phyloP scores from a whole-genome alignment of 2,888 invertebrate genomes.

The Hesperia comma region DNA sequence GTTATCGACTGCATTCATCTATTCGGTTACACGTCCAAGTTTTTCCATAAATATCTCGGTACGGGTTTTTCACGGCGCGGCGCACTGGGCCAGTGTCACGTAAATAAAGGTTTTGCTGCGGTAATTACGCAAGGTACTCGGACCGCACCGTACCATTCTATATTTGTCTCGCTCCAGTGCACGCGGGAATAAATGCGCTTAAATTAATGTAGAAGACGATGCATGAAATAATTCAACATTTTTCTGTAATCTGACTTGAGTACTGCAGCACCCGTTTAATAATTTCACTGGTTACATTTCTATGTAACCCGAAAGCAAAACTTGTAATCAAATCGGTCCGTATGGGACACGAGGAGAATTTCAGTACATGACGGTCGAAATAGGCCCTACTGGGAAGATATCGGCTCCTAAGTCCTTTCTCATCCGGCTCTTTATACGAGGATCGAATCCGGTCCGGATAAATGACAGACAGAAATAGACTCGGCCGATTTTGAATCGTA shows the following conservation, averaged over 20 bases:
- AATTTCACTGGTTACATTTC: too few species aligned
- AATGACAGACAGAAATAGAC: slow-evolving; percentile 31
- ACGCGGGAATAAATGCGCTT: not conserved
- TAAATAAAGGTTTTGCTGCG: slow-evolving; percentile 20
- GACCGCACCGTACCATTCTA: not conserved
- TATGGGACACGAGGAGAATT: too few species aligned
- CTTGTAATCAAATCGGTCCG: too few species aligned
- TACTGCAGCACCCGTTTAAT: too few species aligned
- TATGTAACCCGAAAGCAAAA: too few species aligned
- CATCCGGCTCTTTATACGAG: slow-evolving; percentile 34
- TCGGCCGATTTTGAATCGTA: slow-evolving; percentile 13
- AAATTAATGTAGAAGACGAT: not conserved
- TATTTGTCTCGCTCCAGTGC: not conserved
- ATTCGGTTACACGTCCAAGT: slow-evolving; percentile 37
- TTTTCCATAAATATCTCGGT: slow-evolving; percentile 31
- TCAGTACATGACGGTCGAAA: too few species aligned
- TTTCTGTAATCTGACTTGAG: too few species aligned
- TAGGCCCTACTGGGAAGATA: slow-evolving; percentile 1
- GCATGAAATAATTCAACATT: not conserved
- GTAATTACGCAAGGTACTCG: not conserved
- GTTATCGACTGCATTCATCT: slow-evolving; percentile 48
- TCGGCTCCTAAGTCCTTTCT: slow-evolving; percentile 13
- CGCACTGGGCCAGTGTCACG: slow-evolving; percentile 30
- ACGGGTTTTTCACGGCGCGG: slow-evolving; percentile 27
- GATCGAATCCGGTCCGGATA: slow-evolving; percentile 23